phyloP scores from a whole-genome alignment of 2,797 vertebrate species.

The Thalassophryne amazonica region DNA sequence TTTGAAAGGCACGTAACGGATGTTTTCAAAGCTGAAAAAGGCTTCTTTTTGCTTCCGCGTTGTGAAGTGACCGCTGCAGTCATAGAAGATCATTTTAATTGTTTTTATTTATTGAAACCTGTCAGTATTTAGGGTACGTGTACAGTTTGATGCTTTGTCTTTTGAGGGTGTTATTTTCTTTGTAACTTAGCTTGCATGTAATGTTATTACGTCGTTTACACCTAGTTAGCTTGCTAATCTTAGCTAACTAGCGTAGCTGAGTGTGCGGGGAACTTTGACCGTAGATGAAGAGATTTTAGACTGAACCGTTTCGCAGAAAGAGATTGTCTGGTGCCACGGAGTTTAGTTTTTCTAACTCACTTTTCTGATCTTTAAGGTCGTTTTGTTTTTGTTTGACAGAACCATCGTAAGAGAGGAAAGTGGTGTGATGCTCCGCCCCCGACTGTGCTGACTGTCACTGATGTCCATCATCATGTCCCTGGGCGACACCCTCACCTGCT shows the following conservation, averaged over 20 bases:
- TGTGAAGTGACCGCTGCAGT: constrained; percentile 7
- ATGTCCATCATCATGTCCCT: constrained; percentile 62
- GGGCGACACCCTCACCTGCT: constrained; percentile 75
- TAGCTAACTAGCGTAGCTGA: constrained; percentile 29
- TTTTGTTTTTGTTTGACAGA: constrained; percentile 49
- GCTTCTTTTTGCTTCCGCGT: constrained; percentile 50
- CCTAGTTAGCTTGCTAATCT: constrained; percentile 35
- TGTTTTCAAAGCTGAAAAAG: constrained; percentile 35
- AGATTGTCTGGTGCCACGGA: too few species aligned
- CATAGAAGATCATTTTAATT: too few species aligned
- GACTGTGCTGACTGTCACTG: constrained; percentile 34
- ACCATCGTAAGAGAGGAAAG: constrained; percentile 20
- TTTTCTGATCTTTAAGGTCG: too few species aligned
- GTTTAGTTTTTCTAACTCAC: too few species aligned
- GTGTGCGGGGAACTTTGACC: not conserved
- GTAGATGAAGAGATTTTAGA: not conserved
- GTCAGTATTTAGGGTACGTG: constrained; percentile 11
- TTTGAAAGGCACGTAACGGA: constrained; percentile 49
- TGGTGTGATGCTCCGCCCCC: constrained; percentile 56
- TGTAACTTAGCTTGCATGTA: too few species aligned
- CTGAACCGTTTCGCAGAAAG: too few species aligned
- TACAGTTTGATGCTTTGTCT: rapidly evolving
- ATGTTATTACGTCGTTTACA: too few species aligned
- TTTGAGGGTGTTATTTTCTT: too few species aligned
- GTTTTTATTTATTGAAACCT: too few species aligned